Percentiles rank a stretch among this genome's conserved stretches.
Conservation (phyloP, 2,888 invertebrate species). For the Pilophorus perplexus region DNA sequence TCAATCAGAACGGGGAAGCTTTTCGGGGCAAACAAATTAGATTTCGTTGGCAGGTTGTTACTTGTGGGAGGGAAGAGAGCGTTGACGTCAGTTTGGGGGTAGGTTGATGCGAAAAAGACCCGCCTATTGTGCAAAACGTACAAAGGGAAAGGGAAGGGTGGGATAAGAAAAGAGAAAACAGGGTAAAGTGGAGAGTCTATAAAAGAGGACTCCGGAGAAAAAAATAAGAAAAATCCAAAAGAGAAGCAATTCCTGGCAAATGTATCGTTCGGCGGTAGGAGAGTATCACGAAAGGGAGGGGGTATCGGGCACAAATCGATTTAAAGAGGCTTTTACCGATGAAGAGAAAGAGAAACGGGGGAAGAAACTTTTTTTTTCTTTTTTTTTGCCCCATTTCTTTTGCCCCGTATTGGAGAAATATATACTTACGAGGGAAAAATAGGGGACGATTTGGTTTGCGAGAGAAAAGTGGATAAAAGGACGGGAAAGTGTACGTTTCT, state of each 20-base stretch:
- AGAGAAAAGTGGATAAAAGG: slow-evolving; percentile 25
- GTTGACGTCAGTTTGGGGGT: no score
- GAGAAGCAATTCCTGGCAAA: slow-evolving; percentile 18
- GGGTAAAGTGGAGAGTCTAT: no score
- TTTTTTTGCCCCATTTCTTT: no score
- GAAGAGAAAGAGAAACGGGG: slow-evolving; percentile 15
- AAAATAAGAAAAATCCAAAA: background rate
- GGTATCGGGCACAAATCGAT: slow-evolving; percentile 40
- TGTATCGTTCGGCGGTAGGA: slow-evolving; percentile 29
- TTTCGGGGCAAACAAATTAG: no score
- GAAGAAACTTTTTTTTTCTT: background rate
- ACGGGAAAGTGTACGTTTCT: slow-evolving; percentile 34
- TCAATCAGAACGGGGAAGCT: no score
- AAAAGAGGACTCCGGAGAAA: no score
- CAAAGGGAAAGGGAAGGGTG: no score
- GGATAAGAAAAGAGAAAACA: background rate
- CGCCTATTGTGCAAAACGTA: no score
- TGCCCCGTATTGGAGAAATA: background rate
- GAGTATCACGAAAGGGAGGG: background rate
- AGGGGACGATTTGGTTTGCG: slow-evolving; percentile 14
- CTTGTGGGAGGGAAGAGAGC: no score
- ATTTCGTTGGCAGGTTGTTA: no score
- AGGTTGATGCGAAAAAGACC: no score
- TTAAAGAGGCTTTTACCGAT: slow-evolving; percentile 39
- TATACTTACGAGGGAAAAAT: background rate